Conservation (phyloP, 2,113 vertebrate species). For the Grantiella picta region DNA sequence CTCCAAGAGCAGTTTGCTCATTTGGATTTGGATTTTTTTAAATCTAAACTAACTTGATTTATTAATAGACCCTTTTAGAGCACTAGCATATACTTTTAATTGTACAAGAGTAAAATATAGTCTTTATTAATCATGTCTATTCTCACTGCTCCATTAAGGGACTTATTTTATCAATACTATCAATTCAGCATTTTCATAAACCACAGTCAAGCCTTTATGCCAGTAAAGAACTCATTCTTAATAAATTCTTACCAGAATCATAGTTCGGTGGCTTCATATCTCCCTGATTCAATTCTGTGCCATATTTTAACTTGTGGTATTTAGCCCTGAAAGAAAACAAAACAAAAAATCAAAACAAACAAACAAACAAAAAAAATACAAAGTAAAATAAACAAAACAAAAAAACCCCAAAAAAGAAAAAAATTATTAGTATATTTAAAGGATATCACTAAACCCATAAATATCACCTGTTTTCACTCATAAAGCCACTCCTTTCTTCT, state of each 20-base stretch:
- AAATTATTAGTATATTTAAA: slow-evolving; percentile 42
- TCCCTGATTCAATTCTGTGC: slow-evolving; percentile 96
- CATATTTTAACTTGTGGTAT: slow-evolving; percentile 98
- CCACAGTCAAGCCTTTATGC: not conserved
- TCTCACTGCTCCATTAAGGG: not conserved
- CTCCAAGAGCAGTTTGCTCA: not conserved
- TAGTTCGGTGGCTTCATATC: slow-evolving; percentile 98
- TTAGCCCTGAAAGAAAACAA: slow-evolving; percentile 83
- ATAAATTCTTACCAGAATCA: slow-evolving; percentile 89
- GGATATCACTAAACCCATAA: not conserved
- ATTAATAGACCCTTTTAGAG: not conserved
- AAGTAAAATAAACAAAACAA: not conserved
- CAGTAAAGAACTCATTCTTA: not conserved
- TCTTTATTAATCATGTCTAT: not conserved
- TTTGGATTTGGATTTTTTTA: not conserved
- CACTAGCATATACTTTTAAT: not conserved
- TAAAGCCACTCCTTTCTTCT: not conserved
- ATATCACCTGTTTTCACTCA: not conserved
- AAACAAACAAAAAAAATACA: not conserved
- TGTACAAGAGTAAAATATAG: not conserved
- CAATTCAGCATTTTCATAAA: not conserved
- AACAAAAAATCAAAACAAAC: not conserved
- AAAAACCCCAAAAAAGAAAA: not conserved
- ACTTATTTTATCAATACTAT: not conserved
- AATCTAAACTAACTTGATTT: not conserved